Evolutionary conservation across 1,140 invertebrate genomes (phyloP), one percentile per base, ranked within the genome.

Genomic region (Hylaeus anthracinus): DNA sequence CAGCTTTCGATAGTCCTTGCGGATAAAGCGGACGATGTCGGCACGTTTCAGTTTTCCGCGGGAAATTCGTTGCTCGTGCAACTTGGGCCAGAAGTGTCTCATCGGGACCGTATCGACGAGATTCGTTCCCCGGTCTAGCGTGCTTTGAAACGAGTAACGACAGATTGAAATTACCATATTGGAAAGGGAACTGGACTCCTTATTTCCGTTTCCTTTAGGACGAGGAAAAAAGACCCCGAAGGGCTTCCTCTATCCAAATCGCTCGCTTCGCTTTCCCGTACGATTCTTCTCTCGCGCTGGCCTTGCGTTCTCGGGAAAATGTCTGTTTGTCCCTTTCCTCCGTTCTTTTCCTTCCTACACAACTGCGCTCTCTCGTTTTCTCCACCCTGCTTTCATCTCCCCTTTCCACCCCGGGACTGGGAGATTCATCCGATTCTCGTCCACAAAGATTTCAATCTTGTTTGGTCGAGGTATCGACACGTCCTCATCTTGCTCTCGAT

Each of bases 121-220:
- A 76, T 69, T 81, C 65, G 64, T 82, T 83, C 73, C 65, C 82
- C 70, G 64, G 63, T 64, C 60, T 69, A 65, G 72, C 81, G 80
- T 78, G 77, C 86, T 88, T 88, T 88, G 84, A 90, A 84, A 90
- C 87, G 90, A 90, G 91, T 88, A 90, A 56, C 85, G 89, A 88
- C 90, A 91, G 89, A 92, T 92, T 91, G 88, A 84, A 91, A 92
- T 92, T 92, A 91, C 89, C 90, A 92, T 92, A 92, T 91, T 85
- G 89, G 85, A 88, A 90, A 89, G 83, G 86, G 85, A 51, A 85
- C 86, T 82, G 86, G 86, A 89, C 89, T 91, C 85, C 84, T 91
- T 88, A 91, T 90, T 91, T 91, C 87, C 88, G 86, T 82, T 90
- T 89, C 85, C 87, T 87, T 82, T 84, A 60, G 56, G 51, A 8